Conservation (phyloP, 2,888 invertebrate species). For the Hyposoter dolosus region DNA sequence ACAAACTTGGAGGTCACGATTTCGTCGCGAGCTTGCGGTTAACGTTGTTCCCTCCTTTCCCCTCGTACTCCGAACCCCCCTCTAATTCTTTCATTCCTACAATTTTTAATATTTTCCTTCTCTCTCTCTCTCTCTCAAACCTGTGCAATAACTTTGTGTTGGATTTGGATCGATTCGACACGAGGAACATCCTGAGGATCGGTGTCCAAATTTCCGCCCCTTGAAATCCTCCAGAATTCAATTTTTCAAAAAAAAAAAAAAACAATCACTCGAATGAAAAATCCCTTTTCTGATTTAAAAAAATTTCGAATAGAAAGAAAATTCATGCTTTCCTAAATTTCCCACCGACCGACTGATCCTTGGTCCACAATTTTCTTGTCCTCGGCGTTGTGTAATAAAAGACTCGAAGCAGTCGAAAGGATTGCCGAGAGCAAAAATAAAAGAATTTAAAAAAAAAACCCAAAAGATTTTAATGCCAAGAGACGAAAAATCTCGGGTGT, state of each 20-base stretch:
- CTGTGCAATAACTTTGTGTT: conserved; percentile 1
- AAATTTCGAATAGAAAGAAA: not conserved
- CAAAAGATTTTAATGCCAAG: not conserved
- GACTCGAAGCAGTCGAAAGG: not conserved
- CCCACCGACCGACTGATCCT: not conserved
- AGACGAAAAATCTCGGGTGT: not conserved
- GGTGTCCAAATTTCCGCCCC: no score
- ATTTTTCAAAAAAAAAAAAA: not conserved
- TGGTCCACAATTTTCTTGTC: not conserved
- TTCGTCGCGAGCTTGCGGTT: conserved; percentile 50
- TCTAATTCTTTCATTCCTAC: conserved; percentile 12
- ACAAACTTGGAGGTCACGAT: conserved; percentile 24
- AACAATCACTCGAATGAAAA: no score
- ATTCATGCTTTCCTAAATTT: not conserved
- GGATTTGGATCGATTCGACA: not conserved
- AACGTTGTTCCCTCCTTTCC: conserved; percentile 72
- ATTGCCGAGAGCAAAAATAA: not conserved
- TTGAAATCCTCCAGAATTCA: not conserved
- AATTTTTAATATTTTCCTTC: conserved; percentile 2
- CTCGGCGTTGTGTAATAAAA: conserved; percentile 7
- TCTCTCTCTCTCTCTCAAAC: not conserved
- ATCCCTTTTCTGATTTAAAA: not conserved
- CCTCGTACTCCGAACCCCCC: conserved; percentile 36
- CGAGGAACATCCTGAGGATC: not conserved
- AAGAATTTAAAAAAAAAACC: not conserved